A percentile compares a stretch with the other conserved stretches of the same genome.
phyloP scores from a whole-genome alignment of 2,113 vertebrate species.

The Callionymus lyra region DNA sequence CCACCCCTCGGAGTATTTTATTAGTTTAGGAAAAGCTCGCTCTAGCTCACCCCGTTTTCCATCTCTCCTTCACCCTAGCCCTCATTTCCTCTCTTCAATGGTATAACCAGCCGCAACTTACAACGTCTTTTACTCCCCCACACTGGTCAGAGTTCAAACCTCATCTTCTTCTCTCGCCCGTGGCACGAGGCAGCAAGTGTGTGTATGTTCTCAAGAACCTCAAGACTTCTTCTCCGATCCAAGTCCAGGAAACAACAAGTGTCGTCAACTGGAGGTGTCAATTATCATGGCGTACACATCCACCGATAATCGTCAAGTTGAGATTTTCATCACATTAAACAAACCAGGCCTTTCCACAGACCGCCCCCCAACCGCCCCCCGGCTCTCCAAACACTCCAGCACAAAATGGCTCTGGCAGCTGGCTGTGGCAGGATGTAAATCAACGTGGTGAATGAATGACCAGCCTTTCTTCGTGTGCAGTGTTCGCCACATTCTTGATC shows the following conservation, averaged over 20 bases:
- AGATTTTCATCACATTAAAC: constrained; percentile 52
- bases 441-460: constrained; percentile 47
- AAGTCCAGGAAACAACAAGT: constrained; percentile 16
- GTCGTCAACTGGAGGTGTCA: too few relatives aligned
- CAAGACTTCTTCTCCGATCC: constrained; percentile 23
- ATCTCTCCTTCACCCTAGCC: constrained; percentile 37
- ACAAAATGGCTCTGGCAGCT: constrained; percentile 61
- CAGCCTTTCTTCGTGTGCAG: constrained; percentile 46
- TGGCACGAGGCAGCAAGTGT: constrained; percentile 33
- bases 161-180: constrained; percentile 36
- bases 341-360: constrained; percentile 46
- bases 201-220: constrained; percentile 51
- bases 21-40: constrained; percentile 57
- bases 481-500: constrained; percentile 6
- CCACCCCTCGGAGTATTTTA: constrained; percentile 56
- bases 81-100: constrained; percentile 48
- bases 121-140: constrained; percentile 32
- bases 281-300: too few relatives aligned
- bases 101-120: constrained; percentile 38
- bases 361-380: constrained; percentile 27
- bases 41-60: constrained; percentile 46
- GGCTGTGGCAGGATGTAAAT: constrained; percentile 53
- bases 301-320: constrained; percentile 21
- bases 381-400: constrained; percentile 50
- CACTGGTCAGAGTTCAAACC: constrained; percentile 34